phyloP scores from a whole-genome alignment of 2,113 vertebrate species.

The Cacatua alba region DNA sequence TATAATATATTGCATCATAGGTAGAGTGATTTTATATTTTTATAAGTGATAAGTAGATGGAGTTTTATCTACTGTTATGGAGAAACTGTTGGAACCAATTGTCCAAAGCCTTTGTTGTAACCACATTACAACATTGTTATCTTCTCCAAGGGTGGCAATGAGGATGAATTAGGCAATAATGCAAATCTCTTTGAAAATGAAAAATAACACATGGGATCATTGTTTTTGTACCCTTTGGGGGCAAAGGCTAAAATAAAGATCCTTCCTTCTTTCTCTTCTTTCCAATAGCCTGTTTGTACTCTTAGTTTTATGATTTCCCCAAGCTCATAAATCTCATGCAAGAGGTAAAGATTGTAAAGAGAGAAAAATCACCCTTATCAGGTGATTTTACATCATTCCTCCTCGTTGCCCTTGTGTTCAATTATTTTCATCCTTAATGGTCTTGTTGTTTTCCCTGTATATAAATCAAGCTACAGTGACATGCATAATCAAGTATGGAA shows the following conservation, averaged over 20 bases:
- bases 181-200: constrained; percentile 19
- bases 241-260: not conserved
- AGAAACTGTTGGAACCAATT: not conserved
- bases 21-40: not conserved
- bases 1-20: not conserved
- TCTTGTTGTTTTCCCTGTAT: not conserved
- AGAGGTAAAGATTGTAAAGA: constrained; percentile 9
- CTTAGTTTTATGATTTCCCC: constrained; percentile 31
- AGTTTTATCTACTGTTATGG: not conserved
- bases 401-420: not conserved
- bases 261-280: not conserved
- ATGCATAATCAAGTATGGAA: not conserved
- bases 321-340: constrained; percentile 41
- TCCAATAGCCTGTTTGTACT: constrained; percentile 17
- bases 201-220: not conserved
- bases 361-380: not conserved
- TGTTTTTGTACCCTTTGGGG: not conserved
- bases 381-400: constrained; percentile 30
- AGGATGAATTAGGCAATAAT: constrained; percentile 2
- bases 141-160: not conserved
- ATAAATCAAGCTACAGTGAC: constrained; percentile 21
- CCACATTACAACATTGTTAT: not conserved
- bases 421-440: constrained; percentile 51
- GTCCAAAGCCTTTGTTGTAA: not conserved
- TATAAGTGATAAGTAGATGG: not conserved